Percentiles rank a stretch among this genome's conserved stretches.
Conservation (phyloP, 2,113 vertebrate genomes). For the Chionomys nivalis region DNA sequence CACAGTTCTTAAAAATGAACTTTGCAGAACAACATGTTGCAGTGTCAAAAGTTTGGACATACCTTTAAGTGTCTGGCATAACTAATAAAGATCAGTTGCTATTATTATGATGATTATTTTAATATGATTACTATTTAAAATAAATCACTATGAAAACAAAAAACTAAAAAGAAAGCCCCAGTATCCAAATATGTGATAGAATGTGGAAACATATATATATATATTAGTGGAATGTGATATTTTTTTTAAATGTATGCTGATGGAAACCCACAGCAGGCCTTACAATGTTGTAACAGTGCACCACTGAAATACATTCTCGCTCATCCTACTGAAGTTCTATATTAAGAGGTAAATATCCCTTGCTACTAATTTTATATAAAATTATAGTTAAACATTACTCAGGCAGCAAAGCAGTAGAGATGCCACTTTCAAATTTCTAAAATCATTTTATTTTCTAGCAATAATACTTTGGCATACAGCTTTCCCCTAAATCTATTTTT, state of each 20-base stretch:
- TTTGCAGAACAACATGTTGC: background rate
- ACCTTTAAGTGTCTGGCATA: background rate
- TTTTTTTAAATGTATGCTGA: background rate
- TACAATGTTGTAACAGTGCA: background rate
- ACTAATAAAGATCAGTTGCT: background rate
- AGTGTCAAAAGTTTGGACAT: background rate
- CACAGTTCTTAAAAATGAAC: background rate
- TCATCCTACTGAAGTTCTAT: background rate
- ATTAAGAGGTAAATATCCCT: background rate
- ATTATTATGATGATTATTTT: background rate
- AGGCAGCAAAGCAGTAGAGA: background rate
- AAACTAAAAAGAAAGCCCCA: background rate
- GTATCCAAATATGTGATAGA: no score
- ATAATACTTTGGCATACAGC: background rate
- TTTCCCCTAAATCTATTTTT: conserved; percentile 21
- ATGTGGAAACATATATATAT: no score
- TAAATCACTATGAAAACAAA: background rate
- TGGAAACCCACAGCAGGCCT: background rate
- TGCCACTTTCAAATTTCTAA: background rate
- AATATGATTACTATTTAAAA: background rate
- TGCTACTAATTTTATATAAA: background rate
- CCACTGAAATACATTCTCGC: background rate
- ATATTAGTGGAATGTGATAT: no score
- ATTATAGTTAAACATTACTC: background rate
- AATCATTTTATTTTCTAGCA: background rate